Percentiles rank a stretch among this genome's conserved stretches.
Evolutionary conservation across 2,797 vertebrate genomes (phyloP).

Genomic region (Eptatretus atami): DNA sequence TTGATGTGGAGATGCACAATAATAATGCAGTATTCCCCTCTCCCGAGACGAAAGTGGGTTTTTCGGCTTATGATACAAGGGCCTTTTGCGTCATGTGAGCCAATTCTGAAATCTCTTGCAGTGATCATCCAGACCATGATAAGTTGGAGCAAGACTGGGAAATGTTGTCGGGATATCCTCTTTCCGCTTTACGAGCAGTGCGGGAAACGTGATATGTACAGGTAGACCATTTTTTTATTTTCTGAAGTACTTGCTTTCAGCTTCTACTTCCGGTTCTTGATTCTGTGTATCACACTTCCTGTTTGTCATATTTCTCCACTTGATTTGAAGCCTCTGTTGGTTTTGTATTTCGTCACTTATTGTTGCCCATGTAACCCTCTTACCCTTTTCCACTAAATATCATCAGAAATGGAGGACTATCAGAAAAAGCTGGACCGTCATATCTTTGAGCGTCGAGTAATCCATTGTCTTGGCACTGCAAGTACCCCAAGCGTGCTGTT

Average conservation of each 20-base stretch:
- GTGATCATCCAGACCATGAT: slow-evolving; percentile 18
- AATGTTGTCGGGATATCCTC: slow-evolving; percentile 44
- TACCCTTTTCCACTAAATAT: no score
- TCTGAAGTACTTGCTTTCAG: neutral
- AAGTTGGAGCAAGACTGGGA: slow-evolving; percentile 31
- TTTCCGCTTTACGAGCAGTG: slow-evolving; percentile 40
- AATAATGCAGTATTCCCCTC: no score
- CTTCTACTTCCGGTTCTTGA: no score
- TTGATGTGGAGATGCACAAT: no score
- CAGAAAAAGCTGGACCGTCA: slow-evolving; percentile 50
- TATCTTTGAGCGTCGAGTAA: slow-evolving; percentile 41
- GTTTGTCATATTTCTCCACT: no score
- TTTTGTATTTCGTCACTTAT: no score
- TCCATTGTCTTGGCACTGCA: slow-evolving; percentile 39
- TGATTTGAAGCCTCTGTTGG: no score
- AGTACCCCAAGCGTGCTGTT: slow-evolving; percentile 16
- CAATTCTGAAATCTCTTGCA: neutral
- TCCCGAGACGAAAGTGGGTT: no score
- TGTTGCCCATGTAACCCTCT: no score
- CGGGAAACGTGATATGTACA: slow-evolving; percentile 36
- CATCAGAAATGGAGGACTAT: slow-evolving; percentile 26
- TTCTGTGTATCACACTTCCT: no score
- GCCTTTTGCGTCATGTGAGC: no score
- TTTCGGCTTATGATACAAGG: no score
- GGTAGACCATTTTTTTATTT: neutral